Evolutionary conservation across 2,888 invertebrate species (phyloP).

Genomic region (Dione vanillae): DNA sequence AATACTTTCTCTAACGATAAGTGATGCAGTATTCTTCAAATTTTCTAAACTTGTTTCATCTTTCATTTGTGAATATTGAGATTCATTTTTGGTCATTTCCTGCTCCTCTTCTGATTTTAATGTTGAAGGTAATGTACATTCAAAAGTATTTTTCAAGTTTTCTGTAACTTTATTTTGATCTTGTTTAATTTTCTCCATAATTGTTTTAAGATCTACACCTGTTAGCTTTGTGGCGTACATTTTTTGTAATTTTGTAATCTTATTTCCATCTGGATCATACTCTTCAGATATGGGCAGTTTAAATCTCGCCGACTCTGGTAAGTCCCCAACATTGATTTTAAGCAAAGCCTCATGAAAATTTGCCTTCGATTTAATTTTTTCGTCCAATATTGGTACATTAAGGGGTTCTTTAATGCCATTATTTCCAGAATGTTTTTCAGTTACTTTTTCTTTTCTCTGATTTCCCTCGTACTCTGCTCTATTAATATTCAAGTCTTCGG

Average conservation of each 20-base stretch:
- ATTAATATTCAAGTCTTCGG: constrained; percentile 65
- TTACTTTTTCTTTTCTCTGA: background rate
- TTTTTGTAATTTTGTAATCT: constrained; percentile 42
- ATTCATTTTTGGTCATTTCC: constrained; percentile 37
- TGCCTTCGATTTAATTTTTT: constrained; percentile 70
- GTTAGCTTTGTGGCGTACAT: constrained; percentile 29
- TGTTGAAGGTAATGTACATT: background rate
- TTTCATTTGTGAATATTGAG: constrained; percentile 51
- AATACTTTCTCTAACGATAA: constrained; percentile 69
- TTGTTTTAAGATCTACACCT: constrained; percentile 40
- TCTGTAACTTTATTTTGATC: constrained; percentile 1
- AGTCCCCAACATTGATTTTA: constrained; percentile 50
- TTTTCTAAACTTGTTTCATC: constrained; percentile 60
- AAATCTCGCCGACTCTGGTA: constrained; percentile 58
- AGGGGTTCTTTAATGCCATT: constrained; percentile 16
- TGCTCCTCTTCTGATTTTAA: constrained; percentile 16
- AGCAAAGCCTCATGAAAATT: constrained; percentile 66
- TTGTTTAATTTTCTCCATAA: background rate
- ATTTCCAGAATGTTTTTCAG: background rate
- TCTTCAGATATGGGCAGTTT: constrained; percentile 72
- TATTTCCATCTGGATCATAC: constrained; percentile 66
- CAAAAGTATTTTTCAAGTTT: constrained; percentile 10
- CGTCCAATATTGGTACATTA: constrained; percentile 50
- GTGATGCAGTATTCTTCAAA: constrained; percentile 67
- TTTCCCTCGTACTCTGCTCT: background rate